Percentiles rank a stretch among this genome's conserved stretches.
These are phyloP conservation scores for Listronotus oregonensis DNA, from an alignment of 1,140 invertebrate genomes.

Conservation along the genomic window DNA sequence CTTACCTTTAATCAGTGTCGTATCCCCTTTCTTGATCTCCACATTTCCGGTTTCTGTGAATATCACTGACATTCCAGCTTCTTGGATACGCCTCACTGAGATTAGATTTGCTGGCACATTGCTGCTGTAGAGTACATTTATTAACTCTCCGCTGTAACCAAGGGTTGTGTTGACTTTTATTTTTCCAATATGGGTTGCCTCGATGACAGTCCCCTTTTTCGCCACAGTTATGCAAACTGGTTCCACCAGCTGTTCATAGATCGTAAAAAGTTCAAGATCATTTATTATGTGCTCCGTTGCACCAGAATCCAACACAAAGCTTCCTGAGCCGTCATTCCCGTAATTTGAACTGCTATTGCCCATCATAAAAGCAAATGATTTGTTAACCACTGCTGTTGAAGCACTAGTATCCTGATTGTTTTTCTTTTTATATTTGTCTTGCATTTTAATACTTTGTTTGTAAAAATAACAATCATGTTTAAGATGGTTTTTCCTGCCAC, in stretches of 20 bases:
- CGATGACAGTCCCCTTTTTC: background rate
- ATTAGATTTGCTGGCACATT: background rate
- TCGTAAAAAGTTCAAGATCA: background rate
- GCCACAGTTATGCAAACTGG: slow-evolving; percentile 3
- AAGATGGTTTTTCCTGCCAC: slow-evolving; percentile 7
- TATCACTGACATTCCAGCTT: background rate
- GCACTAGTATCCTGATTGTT: slow-evolving; percentile 1
- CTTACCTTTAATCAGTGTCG: too few species aligned
- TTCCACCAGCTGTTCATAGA: background rate
- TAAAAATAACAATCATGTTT: background rate
- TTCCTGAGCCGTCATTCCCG: background rate
- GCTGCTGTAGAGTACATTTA: background rate
- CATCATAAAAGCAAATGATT: slow-evolving; percentile 20
- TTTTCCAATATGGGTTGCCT: background rate
- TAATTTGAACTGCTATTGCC: background rate
- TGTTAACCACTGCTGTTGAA: background rate
- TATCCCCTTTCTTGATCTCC: too few species aligned
- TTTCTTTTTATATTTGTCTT: slow-evolving; percentile 5
- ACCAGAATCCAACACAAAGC: slow-evolving; percentile 11
- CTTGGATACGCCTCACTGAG: background rate
- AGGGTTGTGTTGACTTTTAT: background rate
- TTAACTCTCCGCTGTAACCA: background rate
- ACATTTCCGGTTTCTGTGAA: too few species aligned
- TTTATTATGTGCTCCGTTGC: slow-evolving; percentile 13
- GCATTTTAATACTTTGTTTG: background rate